phyloP scores from a whole-genome alignment of 2,797 vertebrate genomes.

The Sebastes itinus region DNA sequence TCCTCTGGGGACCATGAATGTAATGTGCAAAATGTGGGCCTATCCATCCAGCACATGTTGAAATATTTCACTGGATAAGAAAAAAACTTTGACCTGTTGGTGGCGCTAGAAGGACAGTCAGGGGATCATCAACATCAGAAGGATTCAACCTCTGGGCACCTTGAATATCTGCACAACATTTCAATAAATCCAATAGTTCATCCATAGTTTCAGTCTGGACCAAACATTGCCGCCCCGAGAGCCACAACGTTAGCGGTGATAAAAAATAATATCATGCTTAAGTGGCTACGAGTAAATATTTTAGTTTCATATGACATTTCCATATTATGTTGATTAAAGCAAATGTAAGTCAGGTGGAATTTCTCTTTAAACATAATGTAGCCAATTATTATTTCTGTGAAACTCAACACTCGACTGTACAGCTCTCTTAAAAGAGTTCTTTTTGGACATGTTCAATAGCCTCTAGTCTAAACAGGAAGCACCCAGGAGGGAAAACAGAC shows the following conservation, averaged over 20 bases:
- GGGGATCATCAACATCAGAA: neutral
- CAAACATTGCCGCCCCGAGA: neutral
- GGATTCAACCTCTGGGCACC: neutral
- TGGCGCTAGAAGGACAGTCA: too few species aligned
- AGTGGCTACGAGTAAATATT: neutral
- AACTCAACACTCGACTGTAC: neutral
- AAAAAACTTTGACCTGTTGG: neutral
- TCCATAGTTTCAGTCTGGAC: too few species aligned
- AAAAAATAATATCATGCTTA: neutral
- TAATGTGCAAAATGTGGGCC: neutral
- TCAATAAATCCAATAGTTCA: neutral
- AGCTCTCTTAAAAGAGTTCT: neutral
- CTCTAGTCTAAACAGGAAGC: constrained; percentile 1
- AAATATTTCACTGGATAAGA: neutral
- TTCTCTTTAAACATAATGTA: neutral
- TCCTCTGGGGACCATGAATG: neutral
- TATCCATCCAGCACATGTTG: neutral
- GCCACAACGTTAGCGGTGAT: neutral
- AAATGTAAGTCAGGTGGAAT: neutral
- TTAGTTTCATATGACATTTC: neutral
- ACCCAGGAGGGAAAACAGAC: constrained; percentile 19
- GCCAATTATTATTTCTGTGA: neutral
- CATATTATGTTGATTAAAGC: neutral
- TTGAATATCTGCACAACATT: neutral
- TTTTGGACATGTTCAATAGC: neutral